A percentile compares a stretch with the other conserved stretches of the same genome.
phyloP scores from a whole-genome alignment of 2,888 invertebrate species.

The Laspeyria flexula region DNA sequence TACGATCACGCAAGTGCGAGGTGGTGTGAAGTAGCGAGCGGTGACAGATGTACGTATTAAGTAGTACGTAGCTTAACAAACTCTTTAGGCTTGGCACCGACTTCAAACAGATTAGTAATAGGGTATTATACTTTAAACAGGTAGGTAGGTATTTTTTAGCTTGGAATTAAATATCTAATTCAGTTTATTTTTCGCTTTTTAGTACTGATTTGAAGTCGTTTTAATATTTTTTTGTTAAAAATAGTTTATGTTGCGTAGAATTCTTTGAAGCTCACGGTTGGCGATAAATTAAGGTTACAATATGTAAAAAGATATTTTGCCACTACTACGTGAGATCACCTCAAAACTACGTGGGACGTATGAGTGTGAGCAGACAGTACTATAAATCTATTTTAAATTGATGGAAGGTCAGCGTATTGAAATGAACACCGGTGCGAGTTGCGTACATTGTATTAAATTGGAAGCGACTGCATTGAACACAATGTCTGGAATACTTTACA shows the following conservation, averaged over 20 bases:
- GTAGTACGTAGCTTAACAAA: no score
- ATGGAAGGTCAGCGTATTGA: slow-evolving; percentile 74
- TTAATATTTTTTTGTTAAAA: no score
- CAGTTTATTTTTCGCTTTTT: no score
- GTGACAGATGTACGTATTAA: no score
- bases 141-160: no score
- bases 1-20: no score
- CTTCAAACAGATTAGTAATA: no score
- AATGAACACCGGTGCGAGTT: slow-evolving; percentile 45
- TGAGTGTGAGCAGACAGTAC: slow-evolving; percentile 35
- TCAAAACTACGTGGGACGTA: slow-evolving; percentile 43
- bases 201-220: no score
- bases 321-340: slow-evolving; percentile 36
- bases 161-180: no score
- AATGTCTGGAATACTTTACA: slow-evolving; percentile 13
- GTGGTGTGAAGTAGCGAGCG: no score
- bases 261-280: slow-evolving; percentile 13
- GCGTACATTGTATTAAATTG: slow-evolving; percentile 46
- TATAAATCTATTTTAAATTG: slow-evolving; percentile 79
- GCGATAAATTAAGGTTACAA: slow-evolving; percentile 22
- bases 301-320: slow-evolving; percentile 24
- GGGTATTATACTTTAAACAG: no score
- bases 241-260: background rate
- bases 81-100: no score
- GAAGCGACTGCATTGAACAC: slow-evolving; percentile 37